These are phyloP conservation scores for Ormia ochracea DNA, from an alignment of 2,888 invertebrate genomes.

Conservation along the genomic window DNA sequence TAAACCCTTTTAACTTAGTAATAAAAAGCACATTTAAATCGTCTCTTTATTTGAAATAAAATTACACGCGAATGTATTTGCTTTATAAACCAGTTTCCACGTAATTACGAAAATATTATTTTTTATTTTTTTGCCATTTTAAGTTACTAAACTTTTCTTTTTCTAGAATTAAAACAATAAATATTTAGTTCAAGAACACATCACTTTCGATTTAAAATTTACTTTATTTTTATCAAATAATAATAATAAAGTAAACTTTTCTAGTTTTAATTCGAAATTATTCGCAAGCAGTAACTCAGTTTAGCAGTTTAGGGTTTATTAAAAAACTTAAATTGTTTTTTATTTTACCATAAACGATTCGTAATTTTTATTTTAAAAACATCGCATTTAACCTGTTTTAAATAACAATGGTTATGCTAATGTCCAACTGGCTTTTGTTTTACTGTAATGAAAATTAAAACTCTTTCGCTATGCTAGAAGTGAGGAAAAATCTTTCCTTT, in stretches of 20 bases:
- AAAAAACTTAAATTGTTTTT: too few relatives aligned
- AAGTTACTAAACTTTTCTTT: not conserved
- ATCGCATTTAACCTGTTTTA: too few relatives aligned
- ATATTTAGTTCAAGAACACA: not conserved
- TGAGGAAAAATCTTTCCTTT: too few relatives aligned
- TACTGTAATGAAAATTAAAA: too few relatives aligned
- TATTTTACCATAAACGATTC: too few relatives aligned
- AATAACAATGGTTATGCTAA: too few relatives aligned
- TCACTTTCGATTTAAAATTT: not conserved
- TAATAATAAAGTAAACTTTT: not conserved
- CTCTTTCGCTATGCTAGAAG: too few relatives aligned
- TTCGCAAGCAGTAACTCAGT: not conserved
- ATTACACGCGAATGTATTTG: constrained; percentile 47
- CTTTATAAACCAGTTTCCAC: constrained; percentile 42
- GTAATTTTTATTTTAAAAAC: too few relatives aligned
- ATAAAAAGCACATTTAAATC: not conserved
- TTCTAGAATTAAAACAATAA: not conserved
- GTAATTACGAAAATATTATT: not conserved
- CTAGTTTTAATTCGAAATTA: not conserved
- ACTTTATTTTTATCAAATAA: not conserved
- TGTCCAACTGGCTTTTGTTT: too few relatives aligned
- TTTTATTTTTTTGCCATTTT: not conserved
- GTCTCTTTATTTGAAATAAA: not conserved
- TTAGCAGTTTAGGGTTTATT: not conserved
- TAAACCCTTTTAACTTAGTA: constrained; percentile 6